Evolutionary conservation across 2,113 vertebrate species (phyloP), one percentile per base, ranked within the genome.

Genomic region (Pyrgilauda ruficollis): DNA sequence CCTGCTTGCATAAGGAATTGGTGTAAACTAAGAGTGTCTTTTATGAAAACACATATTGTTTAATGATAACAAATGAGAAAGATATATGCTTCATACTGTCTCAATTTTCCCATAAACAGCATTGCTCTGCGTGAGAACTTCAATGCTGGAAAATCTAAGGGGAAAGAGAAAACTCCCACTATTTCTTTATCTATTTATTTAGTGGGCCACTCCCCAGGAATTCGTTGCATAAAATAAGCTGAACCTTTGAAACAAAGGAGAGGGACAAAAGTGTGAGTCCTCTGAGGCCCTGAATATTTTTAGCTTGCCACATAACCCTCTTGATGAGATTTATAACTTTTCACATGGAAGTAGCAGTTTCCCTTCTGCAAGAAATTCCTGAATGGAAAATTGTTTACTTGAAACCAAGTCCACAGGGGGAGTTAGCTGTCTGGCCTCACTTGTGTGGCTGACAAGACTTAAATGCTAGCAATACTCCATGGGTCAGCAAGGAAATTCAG

Each of bases 101-200:
- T 66, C 10, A 31, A 11, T 86, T 89, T 86, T 86, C 26, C 77
- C 4, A n/a, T 53, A 68, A 64, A 44, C 1, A 37, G 0, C 39
- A 30, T 28, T 76, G 4, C 3, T 87, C 7, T 53, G 63, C 0
- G 0, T 33, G 20, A 67, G 2, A 77, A 2, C 9, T 80, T 28
- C 10, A 41, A 17, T 11, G 13, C 3, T 77, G 52, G 82, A 52
- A 69, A 56, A 61, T 37, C 4, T 43, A 43, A 53, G 12, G 4
- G 2, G 18, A 84, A 91, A 62, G 4, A 35, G 2, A 15, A 70
- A 41, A 67, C 30, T 78, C 14, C 1, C 12, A 61, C 7, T 49
- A 59, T 55, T 43, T 81, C 8, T 66, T 52, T 49, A 52, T 19
- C 5, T 73, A 15, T 18, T 61, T 56, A 61, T 88, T 92, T 49